phyloP scores from a whole-genome alignment of 2,113 vertebrate genomes.

The Zootoca vivipara region DNA sequence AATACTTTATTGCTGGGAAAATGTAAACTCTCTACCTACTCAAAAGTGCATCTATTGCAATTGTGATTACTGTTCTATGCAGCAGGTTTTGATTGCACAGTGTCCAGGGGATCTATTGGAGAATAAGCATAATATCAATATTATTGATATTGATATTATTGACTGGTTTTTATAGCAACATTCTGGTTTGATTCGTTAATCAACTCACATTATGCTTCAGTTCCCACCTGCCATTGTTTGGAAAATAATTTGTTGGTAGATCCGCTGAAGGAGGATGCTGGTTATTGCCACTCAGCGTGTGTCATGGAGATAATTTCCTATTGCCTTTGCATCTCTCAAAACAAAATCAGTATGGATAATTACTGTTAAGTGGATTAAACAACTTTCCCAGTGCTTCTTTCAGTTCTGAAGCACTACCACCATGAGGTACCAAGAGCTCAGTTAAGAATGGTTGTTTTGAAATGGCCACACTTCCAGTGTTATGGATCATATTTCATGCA shows the following conservation, averaged over 20 bases:
- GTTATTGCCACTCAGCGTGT: conserved; percentile 15
- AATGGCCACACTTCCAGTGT: background rate
- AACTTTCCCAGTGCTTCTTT: background rate
- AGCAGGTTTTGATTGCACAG: background rate
- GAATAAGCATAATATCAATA: background rate
- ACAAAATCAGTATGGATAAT: conserved; percentile 16
- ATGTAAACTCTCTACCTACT: background rate
- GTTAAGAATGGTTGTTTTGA: background rate
- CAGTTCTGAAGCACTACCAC: background rate
- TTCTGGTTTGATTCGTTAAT: background rate
- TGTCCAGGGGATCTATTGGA: background rate
- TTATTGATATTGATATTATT: no score
- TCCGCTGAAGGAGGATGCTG: conserved; percentile 6
- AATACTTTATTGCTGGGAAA: background rate
- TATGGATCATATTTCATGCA: background rate
- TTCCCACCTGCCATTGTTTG: background rate
- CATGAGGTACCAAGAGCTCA: background rate
- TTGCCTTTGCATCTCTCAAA: conserved; percentile 14
- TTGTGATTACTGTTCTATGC: background rate
- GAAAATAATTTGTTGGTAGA: background rate
- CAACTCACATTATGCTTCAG: conserved; percentile 10
- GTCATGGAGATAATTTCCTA: conserved; percentile 12
- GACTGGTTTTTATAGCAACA: background rate
- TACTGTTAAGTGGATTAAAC: background rate
- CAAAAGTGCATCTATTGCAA: background rate